Evolutionary conservation across 2,113 vertebrate species (phyloP).

Genomic region (Machaerirhynchus nigripectus): DNA sequence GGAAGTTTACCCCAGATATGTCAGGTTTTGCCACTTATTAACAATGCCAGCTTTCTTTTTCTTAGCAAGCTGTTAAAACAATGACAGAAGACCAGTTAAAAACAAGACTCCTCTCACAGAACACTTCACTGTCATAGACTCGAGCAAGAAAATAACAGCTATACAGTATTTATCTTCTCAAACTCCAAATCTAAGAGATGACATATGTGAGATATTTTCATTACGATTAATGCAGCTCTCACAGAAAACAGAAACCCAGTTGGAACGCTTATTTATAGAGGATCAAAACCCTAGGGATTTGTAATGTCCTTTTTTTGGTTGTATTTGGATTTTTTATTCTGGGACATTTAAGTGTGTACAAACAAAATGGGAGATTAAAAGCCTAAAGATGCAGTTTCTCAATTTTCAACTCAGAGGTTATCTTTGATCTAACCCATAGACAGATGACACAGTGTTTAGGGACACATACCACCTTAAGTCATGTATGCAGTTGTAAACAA

Average conservation of each 20-base stretch:
- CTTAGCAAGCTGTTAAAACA: background rate
- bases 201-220: background rate
- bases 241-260: background rate
- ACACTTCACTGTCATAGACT: background rate
- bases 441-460: background rate
- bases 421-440: background rate
- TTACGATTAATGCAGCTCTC: background rate
- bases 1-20: slow-evolving; percentile 1
- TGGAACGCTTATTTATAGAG: background rate
- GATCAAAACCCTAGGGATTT: background rate
- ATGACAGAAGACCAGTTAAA: background rate
- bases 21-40: slow-evolving; percentile 27
- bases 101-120: background rate
- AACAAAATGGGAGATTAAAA: background rate
- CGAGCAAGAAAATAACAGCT: background rate
- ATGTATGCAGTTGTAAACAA: background rate
- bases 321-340: background rate
- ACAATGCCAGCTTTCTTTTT: background rate
- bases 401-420: background rate
- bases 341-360: background rate
- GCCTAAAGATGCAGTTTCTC: background rate
- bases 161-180: background rate
- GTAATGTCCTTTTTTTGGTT: background rate
- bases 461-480: background rate
- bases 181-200: background rate